Conservation (phyloP, 2,888 invertebrate genomes). For the Falcaria lacertinaria region DNA sequence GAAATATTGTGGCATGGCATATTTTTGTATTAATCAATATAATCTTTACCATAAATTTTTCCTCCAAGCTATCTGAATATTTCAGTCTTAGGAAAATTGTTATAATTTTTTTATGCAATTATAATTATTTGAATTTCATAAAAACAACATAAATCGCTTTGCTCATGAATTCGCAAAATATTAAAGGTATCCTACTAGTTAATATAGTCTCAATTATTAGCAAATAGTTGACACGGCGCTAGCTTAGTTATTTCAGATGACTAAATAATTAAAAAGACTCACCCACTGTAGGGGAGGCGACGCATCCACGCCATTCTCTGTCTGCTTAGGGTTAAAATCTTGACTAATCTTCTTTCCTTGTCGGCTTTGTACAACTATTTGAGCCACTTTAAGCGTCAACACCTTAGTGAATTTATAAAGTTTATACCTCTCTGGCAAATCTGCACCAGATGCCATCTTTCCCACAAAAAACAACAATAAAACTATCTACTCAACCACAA, state of each 20-base stretch:
- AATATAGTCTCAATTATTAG: too few species aligned
- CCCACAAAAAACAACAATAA: conserved; percentile 8
- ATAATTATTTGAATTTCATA: too few species aligned
- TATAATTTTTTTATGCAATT: too few species aligned
- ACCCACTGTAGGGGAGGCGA: conserved; percentile 62
- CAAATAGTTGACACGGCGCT: neutral
- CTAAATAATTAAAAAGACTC: conserved; percentile 16
- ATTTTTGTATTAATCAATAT: too few species aligned
- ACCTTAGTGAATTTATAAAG: conserved; percentile 94
- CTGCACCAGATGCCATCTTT: conserved; percentile 51
- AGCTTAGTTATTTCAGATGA: neutral
- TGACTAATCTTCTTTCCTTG: conserved; percentile 89
- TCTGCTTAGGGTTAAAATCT: conserved; percentile 40
- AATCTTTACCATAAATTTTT: too few species aligned
- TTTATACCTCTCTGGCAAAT: conserved; percentile 84
- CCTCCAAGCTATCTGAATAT: too few species aligned
- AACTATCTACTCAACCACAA: conserved; percentile 3
- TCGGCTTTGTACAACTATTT: conserved; percentile 95
- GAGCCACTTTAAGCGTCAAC: conserved; percentile 91
- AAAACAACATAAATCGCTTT: too few species aligned
- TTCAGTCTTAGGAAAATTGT: too few species aligned
- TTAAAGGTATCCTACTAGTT: too few species aligned
- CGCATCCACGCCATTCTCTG: conserved; percentile 40
- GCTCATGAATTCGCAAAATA: too few species aligned
- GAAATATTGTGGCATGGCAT: too few species aligned